Evolutionary conservation across 2,888 invertebrate species (phyloP), one percentile per base, ranked within the genome.

Genomic region (Pyralis farinalis): DNA sequence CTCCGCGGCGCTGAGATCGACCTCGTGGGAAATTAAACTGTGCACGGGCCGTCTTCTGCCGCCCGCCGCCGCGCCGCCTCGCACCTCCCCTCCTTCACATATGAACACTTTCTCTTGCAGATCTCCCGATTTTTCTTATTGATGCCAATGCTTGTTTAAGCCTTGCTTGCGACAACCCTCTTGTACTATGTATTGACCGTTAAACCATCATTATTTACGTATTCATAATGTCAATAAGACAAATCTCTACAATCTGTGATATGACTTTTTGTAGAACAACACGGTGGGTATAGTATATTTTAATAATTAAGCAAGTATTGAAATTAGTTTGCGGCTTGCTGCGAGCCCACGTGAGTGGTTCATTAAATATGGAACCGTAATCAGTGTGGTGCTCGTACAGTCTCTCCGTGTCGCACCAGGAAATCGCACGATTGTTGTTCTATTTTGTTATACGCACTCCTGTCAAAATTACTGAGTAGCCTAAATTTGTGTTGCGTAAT

Each of bases 1-100:
- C 84, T 77, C 74, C 76, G 79, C 80, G 82, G 81, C 82, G 77
- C 84, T 71, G 83, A 87, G 88, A 88, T 87, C 85, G 87, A 86
- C 87, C 88, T 88, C 88, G 83, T 86, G 88, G 88, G 88, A 88
- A 88, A 88, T 88, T 88, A 88, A 88, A 87, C 84, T 86, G 81
- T 86, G 81, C 81, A 75, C 81, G 77, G 76, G 80, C 83, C 85
- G 82, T 84, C 86, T 84, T 85, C 71, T 75, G 71, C 80, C 75
- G 67, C 80, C 76, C 71, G 59, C 76, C 55, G 51, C 60, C 70
- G 58, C 58, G 52, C 65, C 51, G 46, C 58, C 52, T 53, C 56
- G 48, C 70, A 48, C 70, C 68, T 60, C 65, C 68, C 72, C 71
- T 68, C 66, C 65, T 68, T 71, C 75, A 80, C 83, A 79, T 79